Conservation (phyloP, 2,888 invertebrate genomes). For the Rotaria sp. region DNA sequence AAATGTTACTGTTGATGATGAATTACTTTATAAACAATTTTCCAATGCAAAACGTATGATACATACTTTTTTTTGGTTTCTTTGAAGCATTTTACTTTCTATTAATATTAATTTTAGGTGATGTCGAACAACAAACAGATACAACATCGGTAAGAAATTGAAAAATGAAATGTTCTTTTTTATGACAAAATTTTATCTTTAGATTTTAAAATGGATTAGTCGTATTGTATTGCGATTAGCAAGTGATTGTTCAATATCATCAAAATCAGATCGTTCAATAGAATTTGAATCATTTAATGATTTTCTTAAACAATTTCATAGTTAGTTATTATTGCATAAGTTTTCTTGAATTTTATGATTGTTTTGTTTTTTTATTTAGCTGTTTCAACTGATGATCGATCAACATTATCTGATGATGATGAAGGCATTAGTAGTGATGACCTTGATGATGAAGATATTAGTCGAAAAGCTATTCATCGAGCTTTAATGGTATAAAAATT, state of each 20-base stretch:
- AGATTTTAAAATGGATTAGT: conserved; percentile 29
- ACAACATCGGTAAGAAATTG: not conserved
- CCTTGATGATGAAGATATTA: conserved; percentile 11
- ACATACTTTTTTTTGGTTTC: not conserved
- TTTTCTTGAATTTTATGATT: not conserved
- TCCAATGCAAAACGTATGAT: not conserved
- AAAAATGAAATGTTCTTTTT: too few relatives aligned
- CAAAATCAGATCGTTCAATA: not conserved
- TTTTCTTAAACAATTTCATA: conserved; percentile 27
- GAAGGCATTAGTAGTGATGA: not conserved
- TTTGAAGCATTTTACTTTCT: not conserved
- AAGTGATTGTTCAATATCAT: conserved; percentile 23
- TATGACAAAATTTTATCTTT: not conserved
- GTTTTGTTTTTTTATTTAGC: not conserved
- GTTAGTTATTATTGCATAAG: not conserved
- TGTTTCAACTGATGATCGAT: not conserved
- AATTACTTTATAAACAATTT: not conserved
- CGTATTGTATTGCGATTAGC: conserved; percentile 4
- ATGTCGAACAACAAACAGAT: not conserved
- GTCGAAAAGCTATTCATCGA: not conserved
- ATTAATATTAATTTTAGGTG: not conserved
- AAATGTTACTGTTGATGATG: not conserved
- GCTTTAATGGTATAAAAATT: not conserved
- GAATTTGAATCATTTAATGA: conserved; percentile 11
- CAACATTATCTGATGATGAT: not conserved